phyloP scores from a whole-genome alignment of 2,113 vertebrate species.

The Odobenus rosmarus region DNA sequence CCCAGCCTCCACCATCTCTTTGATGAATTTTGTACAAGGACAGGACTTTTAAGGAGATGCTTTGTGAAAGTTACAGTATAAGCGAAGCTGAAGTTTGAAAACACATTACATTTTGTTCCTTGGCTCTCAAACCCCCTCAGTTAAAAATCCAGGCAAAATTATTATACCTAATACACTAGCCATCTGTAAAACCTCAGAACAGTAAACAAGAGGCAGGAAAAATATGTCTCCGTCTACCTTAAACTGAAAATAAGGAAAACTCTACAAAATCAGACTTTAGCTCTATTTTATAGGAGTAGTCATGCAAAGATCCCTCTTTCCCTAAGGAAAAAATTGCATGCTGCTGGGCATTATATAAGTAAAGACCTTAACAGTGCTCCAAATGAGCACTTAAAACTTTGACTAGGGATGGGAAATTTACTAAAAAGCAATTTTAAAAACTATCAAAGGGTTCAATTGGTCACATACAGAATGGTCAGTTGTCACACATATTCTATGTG shows the following conservation, averaged over 20 bases:
- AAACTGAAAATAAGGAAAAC: constrained; percentile 54
- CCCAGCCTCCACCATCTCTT: neutral
- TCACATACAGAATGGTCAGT: neutral
- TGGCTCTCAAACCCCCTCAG: constrained; percentile 25
- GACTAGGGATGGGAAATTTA: neutral
- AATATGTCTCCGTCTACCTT: constrained; percentile 28
- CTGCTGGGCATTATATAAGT: neutral
- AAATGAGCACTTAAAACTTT: neutral
- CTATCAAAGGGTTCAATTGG: neutral
- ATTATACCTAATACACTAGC: constrained; percentile 44
- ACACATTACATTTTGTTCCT: constrained; percentile 61
- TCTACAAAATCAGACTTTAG: neutral
- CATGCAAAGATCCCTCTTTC: neutral
- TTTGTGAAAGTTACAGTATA: constrained; percentile 63
- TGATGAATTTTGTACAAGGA: constrained; percentile 55
- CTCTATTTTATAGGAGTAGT: neutral
- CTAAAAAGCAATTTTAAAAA: constrained; percentile 21
- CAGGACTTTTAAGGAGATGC: constrained; percentile 58
- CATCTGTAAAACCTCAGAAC: constrained; percentile 58
- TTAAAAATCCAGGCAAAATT: constrained; percentile 66
- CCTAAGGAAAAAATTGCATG: neutral
- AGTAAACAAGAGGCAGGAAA: constrained; percentile 53
- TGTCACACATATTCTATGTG: neutral
- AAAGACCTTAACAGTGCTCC: neutral
- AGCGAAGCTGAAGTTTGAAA: constrained; percentile 54